A percentile compares a stretch with the other conserved stretches of the same genome.
phyloP scores from a whole-genome alignment of 2,113 vertebrate species.

The Labrus mixtus region DNA sequence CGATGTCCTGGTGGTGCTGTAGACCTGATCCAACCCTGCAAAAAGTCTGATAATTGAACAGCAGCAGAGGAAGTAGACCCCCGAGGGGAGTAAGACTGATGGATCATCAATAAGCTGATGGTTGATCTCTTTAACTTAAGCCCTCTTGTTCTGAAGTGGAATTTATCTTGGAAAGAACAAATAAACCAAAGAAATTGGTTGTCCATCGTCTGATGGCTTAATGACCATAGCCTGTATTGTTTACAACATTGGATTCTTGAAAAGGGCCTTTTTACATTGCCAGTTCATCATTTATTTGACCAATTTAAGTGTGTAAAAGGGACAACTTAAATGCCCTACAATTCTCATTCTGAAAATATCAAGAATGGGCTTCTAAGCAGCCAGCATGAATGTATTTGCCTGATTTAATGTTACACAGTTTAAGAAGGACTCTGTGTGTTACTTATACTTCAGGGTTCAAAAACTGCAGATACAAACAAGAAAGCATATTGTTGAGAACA shows the following conservation, averaged over 20 bases:
- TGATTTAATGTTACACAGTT: neutral
- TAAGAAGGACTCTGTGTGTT: too few species aligned
- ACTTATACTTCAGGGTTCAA: too few species aligned
- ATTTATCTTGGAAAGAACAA: neutral
- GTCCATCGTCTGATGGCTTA: conserved; percentile 1
- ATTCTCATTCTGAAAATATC: neutral
- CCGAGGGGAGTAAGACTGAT: conserved; percentile 28
- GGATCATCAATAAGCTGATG: conserved; percentile 46
- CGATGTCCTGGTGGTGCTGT: neutral
- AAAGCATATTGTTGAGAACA: too few species aligned
- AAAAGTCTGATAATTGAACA: conserved; percentile 36
- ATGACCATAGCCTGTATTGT: neutral
- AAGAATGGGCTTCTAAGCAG: neutral
- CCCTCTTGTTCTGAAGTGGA: neutral
- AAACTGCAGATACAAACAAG: too few species aligned
- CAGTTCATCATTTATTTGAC: neutral
- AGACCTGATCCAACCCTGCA: conserved; percentile 20
- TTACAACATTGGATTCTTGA: neutral
- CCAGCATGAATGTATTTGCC: conserved; percentile 5
- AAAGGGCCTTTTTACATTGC: neutral
- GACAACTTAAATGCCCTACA: conserved; percentile 2
- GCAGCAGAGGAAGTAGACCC: conserved; percentile 10
- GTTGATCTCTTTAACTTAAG: neutral
- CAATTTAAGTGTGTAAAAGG: neutral
- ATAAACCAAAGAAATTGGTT: neutral